Evolutionary conservation across 64 coral and sea anemone genomes (phyloP).

Genomic region (Actinia equina): DNA sequence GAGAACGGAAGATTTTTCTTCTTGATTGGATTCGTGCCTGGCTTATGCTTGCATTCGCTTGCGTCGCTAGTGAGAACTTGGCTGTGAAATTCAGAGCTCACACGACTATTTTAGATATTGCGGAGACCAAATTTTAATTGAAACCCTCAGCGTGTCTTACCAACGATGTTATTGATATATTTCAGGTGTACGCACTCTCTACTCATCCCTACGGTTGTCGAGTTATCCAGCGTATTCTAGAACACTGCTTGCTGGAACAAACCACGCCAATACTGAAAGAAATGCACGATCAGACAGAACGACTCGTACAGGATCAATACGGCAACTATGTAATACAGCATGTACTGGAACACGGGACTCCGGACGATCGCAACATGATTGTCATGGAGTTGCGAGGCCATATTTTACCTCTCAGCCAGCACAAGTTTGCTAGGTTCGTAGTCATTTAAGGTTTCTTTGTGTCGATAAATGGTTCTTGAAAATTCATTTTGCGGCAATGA

Average conservation of each 20-base stretch:
- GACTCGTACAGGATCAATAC: constrained; percentile 98
- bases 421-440: constrained; percentile 97
- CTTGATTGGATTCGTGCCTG: too few species aligned
- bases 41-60: too few species aligned
- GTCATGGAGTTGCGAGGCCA: constrained; percentile 87
- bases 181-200: constrained; percentile 81
- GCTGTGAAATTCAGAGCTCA: too few species aligned
- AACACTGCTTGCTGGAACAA: constrained; percentile 84
- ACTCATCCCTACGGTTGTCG: constrained; percentile 97
- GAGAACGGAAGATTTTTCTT: too few species aligned
- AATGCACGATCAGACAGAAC: constrained; percentile 84
- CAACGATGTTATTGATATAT: not conserved
- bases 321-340: constrained; percentile 99
- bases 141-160: not conserved
- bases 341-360: constrained; percentile 90
- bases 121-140: not conserved
- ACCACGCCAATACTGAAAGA: constrained; percentile 82
- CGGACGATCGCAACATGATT: constrained; percentile 90
- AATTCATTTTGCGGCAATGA: too few species aligned
- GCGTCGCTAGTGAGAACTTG: too few species aligned
- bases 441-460: not conserved
- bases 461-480: too few species aligned
- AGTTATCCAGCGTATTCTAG: constrained; percentile 93
- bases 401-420: constrained; percentile 90
- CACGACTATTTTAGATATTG: too few species aligned